phyloP scores from a whole-genome alignment of 2,113 vertebrate species.

The Neotoma lepida region DNA sequence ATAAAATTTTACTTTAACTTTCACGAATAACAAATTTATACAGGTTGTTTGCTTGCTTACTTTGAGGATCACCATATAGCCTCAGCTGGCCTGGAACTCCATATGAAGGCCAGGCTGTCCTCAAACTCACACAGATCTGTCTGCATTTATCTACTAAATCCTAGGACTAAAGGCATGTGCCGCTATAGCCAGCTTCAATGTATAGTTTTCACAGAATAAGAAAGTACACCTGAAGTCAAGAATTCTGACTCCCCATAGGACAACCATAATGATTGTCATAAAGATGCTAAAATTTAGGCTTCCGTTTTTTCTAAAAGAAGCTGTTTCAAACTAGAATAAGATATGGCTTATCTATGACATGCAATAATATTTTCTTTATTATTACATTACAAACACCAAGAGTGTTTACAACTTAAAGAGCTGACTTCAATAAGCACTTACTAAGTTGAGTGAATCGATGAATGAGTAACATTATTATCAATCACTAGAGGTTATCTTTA shows the following conservation, averaged over 20 bases:
- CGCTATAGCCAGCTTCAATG: neutral
- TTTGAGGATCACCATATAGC: neutral
- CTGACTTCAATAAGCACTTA: neutral
- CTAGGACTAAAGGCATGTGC: neutral
- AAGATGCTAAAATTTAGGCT: conserved; percentile 18
- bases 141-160: neutral
- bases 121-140: neutral
- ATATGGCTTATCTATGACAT: neutral
- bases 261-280: neutral
- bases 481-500: neutral
- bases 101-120: neutral
- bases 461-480: neutral
- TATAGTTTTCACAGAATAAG: neutral
- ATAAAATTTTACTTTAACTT: neutral
- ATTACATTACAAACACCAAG: neutral
- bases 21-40: neutral
- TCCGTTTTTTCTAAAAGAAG: conserved; percentile 30
- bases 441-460: neutral
- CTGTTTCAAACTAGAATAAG: conserved; percentile 29
- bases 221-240: neutral
- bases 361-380: neutral
- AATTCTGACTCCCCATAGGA: neutral
- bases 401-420: neutral
- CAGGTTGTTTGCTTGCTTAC: neutral
- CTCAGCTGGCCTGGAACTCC: neutral